These are phyloP conservation scores for Buceros bicornis DNA, from an alignment of 2,797 vertebrate species.

Conservation along the genomic window DNA sequence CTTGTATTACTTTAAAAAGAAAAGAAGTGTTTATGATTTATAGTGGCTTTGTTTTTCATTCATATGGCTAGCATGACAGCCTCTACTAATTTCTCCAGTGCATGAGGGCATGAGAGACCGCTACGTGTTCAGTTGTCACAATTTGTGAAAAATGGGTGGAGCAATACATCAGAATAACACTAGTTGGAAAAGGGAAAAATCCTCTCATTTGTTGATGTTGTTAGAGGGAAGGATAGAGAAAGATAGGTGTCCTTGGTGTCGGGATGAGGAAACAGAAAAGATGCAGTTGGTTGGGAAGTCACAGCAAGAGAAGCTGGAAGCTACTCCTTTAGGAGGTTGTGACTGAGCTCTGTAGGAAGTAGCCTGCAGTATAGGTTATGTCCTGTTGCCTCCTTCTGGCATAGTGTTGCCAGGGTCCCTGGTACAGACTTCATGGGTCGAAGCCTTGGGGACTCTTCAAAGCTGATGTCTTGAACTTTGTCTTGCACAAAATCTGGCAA, in stretches of 20 bases:
- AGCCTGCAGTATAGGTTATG: background rate
- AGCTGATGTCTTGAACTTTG: background rate
- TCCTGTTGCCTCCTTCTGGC: background rate
- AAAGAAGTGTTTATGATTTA: background rate
- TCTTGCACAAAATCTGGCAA: background rate
- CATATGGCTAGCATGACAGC: background rate
- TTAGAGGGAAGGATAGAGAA: background rate
- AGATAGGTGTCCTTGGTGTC: background rate
- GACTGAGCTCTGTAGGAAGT: background rate
- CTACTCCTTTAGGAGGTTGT: background rate
- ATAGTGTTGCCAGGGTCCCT: background rate
- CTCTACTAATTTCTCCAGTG: background rate
- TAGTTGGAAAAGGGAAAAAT: background rate
- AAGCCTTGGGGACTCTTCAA: background rate
- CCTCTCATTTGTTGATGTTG: background rate
- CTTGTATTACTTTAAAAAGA: background rate
- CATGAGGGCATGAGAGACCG: background rate
- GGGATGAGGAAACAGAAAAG: background rate
- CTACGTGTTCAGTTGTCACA: background rate
- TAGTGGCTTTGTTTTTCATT: background rate
- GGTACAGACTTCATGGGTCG: background rate
- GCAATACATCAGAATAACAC: background rate
- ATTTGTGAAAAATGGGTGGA: background rate
- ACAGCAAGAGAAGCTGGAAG: background rate
- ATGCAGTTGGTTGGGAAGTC: background rate